Percentiles rank a stretch among this genome's conserved stretches.
Conservation (phyloP, 35 echinoderm and acorn worm species). For the Apostichopus japonicus region DNA sequence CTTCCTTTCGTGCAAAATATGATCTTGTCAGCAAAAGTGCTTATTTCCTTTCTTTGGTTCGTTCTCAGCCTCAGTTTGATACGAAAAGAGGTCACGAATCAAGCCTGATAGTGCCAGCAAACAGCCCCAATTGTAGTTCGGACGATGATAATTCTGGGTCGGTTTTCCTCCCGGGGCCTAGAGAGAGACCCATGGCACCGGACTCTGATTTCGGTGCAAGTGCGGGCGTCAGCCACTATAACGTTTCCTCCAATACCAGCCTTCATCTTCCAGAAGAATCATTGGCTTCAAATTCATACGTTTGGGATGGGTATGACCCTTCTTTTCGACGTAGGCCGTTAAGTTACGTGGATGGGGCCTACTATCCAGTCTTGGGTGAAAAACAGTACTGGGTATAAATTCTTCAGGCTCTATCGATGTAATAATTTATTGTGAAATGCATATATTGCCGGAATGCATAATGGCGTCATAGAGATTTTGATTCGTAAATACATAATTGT, state of each 20-base stretch:
- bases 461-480: too few relatives aligned
- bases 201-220: constrained; percentile 88
- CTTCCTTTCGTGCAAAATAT: too few relatives aligned
- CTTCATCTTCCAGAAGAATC: constrained; percentile 48
- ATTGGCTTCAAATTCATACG: constrained; percentile 64
- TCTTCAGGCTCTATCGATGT: background rate
- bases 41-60: background rate
- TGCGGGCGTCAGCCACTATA: constrained; percentile 80
- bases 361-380: constrained; percentile 68
- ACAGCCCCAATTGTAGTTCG: constrained; percentile 69
- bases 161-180: background rate
- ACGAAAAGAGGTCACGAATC: constrained; percentile 8
- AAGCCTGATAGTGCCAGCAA: constrained; percentile 85
- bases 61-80: background rate
- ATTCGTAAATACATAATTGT: too few relatives aligned
- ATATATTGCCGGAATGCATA: too few relatives aligned
- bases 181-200: constrained; percentile 1
- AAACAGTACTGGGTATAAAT: constrained; percentile 79
- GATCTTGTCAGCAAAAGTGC: background rate
- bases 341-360: constrained; percentile 81
- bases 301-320: constrained; percentile 93
- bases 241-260: constrained; percentile 86
- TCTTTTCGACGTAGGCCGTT: constrained; percentile 58
- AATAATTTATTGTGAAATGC: background rate
- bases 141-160: constrained; percentile 51